Evolutionary conservation across 2,888 invertebrate species (phyloP).

Genomic region (Dusona sp.): DNA sequence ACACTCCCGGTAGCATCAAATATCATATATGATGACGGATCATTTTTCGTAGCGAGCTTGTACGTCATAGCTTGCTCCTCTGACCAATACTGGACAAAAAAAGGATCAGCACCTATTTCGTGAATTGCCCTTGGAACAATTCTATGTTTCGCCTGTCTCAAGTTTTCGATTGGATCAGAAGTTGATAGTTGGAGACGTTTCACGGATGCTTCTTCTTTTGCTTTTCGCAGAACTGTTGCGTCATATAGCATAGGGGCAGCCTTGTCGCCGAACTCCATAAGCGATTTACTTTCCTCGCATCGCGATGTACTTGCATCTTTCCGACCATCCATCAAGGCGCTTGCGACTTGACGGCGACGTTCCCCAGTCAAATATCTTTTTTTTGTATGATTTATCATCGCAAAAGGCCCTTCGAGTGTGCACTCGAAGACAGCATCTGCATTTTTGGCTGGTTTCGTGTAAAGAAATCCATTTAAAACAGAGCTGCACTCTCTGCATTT

Average conservation of each 20-base stretch:
- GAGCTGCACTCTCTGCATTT: constrained; percentile 10
- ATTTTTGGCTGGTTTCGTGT: constrained; percentile 21
- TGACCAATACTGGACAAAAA: constrained; percentile 55
- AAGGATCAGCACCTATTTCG: constrained; percentile 43
- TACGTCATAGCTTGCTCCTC: constrained; percentile 49
- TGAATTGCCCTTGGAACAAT: constrained; percentile 25
- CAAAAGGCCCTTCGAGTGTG: not conserved
- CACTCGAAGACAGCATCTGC: not conserved
- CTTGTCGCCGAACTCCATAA: constrained; percentile 39
- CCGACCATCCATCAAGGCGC: constrained; percentile 29
- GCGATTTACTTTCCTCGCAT: constrained; percentile 32
- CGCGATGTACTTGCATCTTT: constrained; percentile 42
- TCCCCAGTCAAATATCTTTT: constrained; percentile 41
- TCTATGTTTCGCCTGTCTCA: constrained; percentile 40
- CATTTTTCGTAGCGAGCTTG: constrained; percentile 38
- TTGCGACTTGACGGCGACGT: constrained; percentile 39
- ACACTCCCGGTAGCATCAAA: constrained; percentile 64
- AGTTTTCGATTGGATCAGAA: constrained; percentile 44
- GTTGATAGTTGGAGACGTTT: constrained; percentile 19
- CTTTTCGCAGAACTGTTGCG: constrained; percentile 45
- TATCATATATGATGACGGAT: constrained; percentile 35
- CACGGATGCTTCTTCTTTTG: constrained; percentile 53
- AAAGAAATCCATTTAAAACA: constrained; percentile 5
- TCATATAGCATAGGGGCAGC: constrained; percentile 40
- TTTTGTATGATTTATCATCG: not conserved